Base-by-base conservation (phyloP, 2,113 vertebrate genomes). In the Cephalopholis sonnerati region DNA sequence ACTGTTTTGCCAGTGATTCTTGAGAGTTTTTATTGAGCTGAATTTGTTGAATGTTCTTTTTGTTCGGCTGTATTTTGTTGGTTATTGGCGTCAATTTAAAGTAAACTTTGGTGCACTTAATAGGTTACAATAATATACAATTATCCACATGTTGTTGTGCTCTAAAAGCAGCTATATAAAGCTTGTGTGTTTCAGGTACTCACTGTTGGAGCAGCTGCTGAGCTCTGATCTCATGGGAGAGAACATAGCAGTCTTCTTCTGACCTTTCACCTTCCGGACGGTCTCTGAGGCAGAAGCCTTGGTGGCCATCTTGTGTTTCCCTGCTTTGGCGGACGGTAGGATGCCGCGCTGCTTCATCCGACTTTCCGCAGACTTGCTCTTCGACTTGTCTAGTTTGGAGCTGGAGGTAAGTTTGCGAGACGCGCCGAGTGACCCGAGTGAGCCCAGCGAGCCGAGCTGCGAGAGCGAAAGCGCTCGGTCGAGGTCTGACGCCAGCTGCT, bases 201-300 rank as follows among this genome's bases (percentile, higher is more conserved):
- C 96, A 99, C 97, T 97, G 93, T 97, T 98, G 27, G 97, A 98
- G 92, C 96, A 97, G 95, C 97, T 98, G 98, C 97, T 98, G 93
- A 97, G 94, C 96, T 98, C 98, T 57, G 97, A 98, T 90, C 97
- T 94, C 88, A 96, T 89, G n/a, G 97, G 95, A 91, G 97, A 98
- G 93, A 96, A 96, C 91, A 96, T 89, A 72, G 92, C 36, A 0
- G 93, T 71, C 93, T 98, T 98, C 95, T 96, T 94, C 91, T 96
- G 96, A 93, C 95, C 95, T 96, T 97, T 97, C 85, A 96, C 94
- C 91, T 97, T 97, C 88, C 95, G 94, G 73, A 94, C 87, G 61
- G 89, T 86, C 65, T 97, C 96, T 73, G 96, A 95, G 92, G 96
- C 93, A 89, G 96, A 96, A 72, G 94, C 93, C 94, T 96, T 98